These are phyloP conservation scores for Cerastis leucographa DNA, from an alignment of 2,888 invertebrate species.

Conservation along the genomic window DNA sequence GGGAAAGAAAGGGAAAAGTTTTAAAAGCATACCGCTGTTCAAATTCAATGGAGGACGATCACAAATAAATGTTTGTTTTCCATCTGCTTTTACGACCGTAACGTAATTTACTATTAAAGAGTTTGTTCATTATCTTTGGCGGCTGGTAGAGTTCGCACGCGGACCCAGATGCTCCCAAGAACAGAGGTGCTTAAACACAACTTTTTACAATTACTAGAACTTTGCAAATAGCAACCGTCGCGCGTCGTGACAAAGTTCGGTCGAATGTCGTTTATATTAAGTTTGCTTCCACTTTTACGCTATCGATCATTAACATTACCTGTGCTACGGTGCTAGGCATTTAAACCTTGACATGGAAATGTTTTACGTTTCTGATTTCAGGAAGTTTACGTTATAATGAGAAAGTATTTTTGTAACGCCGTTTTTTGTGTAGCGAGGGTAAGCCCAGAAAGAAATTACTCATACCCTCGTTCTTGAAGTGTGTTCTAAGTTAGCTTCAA, in stretches of 20 bases:
- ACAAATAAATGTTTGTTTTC: slow-evolving; percentile 62
- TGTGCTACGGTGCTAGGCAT: slow-evolving; percentile 11
- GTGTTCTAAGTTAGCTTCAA: background rate
- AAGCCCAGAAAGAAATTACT: background rate
- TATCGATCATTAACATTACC: slow-evolving; percentile 55
- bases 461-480: background rate
- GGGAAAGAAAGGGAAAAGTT: slow-evolving; percentile 74
- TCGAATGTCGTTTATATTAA: slow-evolving; percentile 31
- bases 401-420: slow-evolving; percentile 29
- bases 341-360: slow-evolving; percentile 61
- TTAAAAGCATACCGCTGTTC: slow-evolving; percentile 77
- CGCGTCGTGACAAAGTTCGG: slow-evolving; percentile 24
- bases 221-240: slow-evolving; percentile 37
- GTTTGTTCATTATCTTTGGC: slow-evolving; percentile 50
- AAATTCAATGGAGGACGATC: slow-evolving; percentile 59
- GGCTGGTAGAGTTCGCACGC: slow-evolving; percentile 21
- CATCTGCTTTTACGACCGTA: slow-evolving; percentile 49
- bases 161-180: slow-evolving; percentile 34
- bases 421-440: slow-evolving; percentile 31
- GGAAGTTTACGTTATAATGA: slow-evolving; percentile 45
- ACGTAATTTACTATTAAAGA: slow-evolving; percentile 59
- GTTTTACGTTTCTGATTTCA: slow-evolving; percentile 55
- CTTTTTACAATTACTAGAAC: slow-evolving; percentile 55
- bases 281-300: slow-evolving; percentile 43
- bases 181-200: slow-evolving; percentile 41